These are phyloP conservation scores for Chionis minor DNA, from an alignment of 2,113 vertebrate species.

Conservation along the genomic window DNA sequence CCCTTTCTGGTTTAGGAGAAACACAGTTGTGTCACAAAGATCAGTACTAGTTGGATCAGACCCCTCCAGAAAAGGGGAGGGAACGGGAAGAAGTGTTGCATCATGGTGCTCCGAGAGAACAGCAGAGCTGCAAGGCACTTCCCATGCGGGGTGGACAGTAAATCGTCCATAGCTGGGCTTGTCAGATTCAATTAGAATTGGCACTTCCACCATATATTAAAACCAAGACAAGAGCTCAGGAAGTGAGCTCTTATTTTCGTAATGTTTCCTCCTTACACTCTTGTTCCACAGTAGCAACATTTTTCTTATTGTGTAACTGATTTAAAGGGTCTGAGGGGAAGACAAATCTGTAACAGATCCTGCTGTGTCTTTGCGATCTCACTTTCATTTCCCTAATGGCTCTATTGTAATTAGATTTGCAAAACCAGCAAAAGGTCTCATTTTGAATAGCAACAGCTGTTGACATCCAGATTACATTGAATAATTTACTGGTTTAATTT, in stretches of 20 bases:
- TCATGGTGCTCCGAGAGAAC: neutral
- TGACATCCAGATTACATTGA: slow-evolving; percentile 81
- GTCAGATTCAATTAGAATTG: neutral
- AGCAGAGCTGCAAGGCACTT: neutral
- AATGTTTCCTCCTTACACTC: neutral
- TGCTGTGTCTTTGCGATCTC: slow-evolving; percentile 50
- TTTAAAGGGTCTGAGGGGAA: slow-evolving; percentile 51
- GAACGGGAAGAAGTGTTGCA: neutral
- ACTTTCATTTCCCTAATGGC: slow-evolving; percentile 76
- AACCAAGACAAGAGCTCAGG: neutral
- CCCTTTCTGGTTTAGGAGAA: neutral
- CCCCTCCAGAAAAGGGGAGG: neutral
- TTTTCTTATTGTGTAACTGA: slow-evolving; percentile 43
- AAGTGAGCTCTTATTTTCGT: neutral
- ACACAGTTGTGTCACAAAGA: neutral
- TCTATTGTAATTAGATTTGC: slow-evolving; percentile 81
- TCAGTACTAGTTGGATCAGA: neutral
- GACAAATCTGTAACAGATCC: slow-evolving; percentile 49
- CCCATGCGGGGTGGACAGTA: neutral
- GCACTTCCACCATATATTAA: neutral
- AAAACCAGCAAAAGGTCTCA: slow-evolving; percentile 80
- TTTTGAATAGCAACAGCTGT: slow-evolving; percentile 84
- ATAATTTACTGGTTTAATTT: slow-evolving; percentile 83
- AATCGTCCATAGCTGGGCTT: neutral
- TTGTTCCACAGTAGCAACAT: neutral